Conservation (phyloP, 2,888 invertebrate species). For the Piscicola geometra region DNA sequence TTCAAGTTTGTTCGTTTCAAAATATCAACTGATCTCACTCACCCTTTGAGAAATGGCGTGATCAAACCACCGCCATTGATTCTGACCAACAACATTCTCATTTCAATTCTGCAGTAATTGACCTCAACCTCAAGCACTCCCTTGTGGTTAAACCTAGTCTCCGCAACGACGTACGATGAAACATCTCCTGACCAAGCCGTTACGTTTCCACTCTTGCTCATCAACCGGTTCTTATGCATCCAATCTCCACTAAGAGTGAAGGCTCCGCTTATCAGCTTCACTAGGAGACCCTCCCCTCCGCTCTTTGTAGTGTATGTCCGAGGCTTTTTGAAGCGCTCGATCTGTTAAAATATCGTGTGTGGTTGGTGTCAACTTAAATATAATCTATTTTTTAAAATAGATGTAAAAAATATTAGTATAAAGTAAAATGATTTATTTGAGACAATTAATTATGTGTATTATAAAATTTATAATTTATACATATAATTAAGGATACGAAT, state of each 20-base stretch:
- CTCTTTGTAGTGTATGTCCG: not conserved
- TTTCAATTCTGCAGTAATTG: not conserved
- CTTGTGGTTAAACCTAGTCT: not conserved
- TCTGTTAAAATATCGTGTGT: not conserved
- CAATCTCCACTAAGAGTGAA: not conserved
- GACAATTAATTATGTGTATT: too few species aligned
- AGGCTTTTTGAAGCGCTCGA: not conserved
- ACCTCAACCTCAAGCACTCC: not conserved
- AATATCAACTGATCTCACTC: too few species aligned
- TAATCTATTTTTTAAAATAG: too few species aligned
- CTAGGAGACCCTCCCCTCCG: not conserved
- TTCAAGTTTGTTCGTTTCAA: not conserved
- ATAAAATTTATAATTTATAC: too few species aligned
- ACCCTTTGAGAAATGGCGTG: not conserved
- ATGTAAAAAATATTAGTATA: too few species aligned
- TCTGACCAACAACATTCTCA: not conserved
- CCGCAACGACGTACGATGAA: not conserved
- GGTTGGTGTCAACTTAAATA: too few species aligned
- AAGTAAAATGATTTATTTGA: too few species aligned
- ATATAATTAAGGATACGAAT: too few species aligned
- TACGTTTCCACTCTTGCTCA: not conserved
- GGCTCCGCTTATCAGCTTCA: not conserved
- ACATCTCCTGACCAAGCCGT: not conserved
- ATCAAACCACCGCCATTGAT: not conserved
- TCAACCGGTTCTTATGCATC: not conserved